These are phyloP conservation scores for Tenodera sinensis DNA, from an alignment of 2,888 invertebrate species.

Conservation along the genomic window DNA sequence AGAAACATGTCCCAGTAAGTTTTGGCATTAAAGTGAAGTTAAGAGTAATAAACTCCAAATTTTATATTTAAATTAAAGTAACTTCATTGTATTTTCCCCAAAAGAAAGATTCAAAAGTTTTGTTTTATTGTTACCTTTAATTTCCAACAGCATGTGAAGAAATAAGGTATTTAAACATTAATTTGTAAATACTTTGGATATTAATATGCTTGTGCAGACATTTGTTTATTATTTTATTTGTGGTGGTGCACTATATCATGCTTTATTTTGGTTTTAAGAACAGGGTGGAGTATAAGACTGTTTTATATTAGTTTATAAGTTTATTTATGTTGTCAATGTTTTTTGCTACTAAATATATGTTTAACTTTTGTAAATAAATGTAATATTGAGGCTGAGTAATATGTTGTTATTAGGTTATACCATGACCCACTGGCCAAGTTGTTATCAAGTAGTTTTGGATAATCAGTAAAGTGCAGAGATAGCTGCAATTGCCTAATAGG, in stretches of 20 bases:
- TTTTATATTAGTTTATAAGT: neutral
- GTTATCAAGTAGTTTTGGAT: neutral
- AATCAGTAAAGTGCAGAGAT: no score
- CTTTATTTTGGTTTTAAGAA: neutral
- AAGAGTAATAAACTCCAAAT: no score
- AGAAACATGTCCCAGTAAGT: no score
- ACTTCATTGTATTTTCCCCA: no score
- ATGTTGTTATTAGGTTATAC: neutral
- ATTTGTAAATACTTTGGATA: neutral
- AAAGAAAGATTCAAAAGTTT: no score
- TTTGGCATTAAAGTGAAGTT: no score
- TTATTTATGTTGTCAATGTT: neutral
- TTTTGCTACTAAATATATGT: neutral
- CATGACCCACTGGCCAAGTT: neutral
- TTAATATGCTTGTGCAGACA: neutral
- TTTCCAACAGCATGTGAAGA: neutral
- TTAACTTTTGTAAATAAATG: neutral
- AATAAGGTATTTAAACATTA: neutral
- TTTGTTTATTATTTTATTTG: neutral
- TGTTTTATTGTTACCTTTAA: neutral
- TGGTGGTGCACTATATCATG: neutral
- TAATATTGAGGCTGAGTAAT: neutral
- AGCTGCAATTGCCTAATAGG: no score
- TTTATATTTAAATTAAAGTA: no score
- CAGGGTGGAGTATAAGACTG: neutral